phyloP scores from a whole-genome alignment of 2,797 vertebrate genomes.

The Sebastes taczanowskii region DNA sequence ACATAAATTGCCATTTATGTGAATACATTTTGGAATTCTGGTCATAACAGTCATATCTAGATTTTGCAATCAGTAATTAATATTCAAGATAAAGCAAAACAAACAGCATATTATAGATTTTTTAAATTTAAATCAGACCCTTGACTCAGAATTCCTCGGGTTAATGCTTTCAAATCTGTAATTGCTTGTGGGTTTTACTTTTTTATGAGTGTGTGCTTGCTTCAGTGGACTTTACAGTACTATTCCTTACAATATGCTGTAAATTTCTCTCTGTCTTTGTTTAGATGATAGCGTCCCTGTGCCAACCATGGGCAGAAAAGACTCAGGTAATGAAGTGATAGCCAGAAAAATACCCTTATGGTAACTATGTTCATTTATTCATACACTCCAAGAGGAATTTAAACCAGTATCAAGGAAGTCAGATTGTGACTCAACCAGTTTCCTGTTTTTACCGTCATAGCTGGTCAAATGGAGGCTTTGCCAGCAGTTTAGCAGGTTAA shows the following conservation, averaged over 20 bases:
- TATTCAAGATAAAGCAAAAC: not conserved
- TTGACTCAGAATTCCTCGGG: slow-evolving; percentile 46
- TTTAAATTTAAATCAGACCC: not conserved
- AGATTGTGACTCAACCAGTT: not conserved
- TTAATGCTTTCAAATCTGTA: slow-evolving; percentile 38
- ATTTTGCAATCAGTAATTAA: not conserved
- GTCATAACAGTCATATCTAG: not conserved
- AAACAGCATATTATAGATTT: not conserved
- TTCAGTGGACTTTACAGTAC: slow-evolving; percentile 82
- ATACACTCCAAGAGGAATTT: not conserved
- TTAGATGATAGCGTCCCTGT: slow-evolving; percentile 93
- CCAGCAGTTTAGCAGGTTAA: not conserved
- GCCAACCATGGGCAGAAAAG: slow-evolving; percentile 91
- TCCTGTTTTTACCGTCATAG: slow-evolving; percentile 26
- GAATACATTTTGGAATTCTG: slow-evolving; percentile 47
- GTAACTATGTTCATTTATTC: not conserved
- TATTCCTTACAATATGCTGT: slow-evolving; percentile 84
- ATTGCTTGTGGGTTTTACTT: slow-evolving; percentile 46
- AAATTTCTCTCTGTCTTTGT: slow-evolving; percentile 88
- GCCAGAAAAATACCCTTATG: not conserved
- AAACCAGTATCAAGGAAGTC: not conserved
- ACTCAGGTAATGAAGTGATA: slow-evolving; percentile 92
- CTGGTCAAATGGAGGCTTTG: slow-evolving; percentile 9
- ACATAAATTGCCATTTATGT: slow-evolving; percentile 28
- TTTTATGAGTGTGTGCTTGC: slow-evolving; percentile 60